phyloP scores from a whole-genome alignment of 2,888 invertebrate species.

The Subacronicta megacephala region DNA sequence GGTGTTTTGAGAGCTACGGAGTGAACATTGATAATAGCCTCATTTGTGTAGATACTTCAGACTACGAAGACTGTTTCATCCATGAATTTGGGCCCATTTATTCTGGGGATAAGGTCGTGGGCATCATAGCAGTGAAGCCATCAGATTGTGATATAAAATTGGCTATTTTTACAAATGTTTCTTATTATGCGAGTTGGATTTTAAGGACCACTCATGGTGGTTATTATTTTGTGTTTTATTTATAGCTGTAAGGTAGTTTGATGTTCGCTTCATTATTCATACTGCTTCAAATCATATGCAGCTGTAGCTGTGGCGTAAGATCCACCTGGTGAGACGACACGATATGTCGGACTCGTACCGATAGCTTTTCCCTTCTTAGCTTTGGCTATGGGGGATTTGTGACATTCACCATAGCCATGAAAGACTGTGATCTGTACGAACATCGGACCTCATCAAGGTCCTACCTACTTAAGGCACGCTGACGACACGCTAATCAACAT shows the following conservation, averaged over 20 bases:
- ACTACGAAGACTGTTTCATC: slow-evolving; percentile 20
- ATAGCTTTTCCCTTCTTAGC: too few relatives aligned
- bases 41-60: slow-evolving; percentile 24
- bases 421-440: too few relatives aligned
- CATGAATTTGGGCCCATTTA: slow-evolving; percentile 39
- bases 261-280: too few relatives aligned
- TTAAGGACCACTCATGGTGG: slow-evolving; percentile 37
- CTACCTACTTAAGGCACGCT: too few relatives aligned
- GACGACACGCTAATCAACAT: too few relatives aligned
- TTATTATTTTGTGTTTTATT: slow-evolving; percentile 17
- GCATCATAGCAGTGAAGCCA: slow-evolving; percentile 19
- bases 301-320: too few relatives aligned
- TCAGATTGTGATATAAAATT: slow-evolving; percentile 43
- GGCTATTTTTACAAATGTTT: slow-evolving; percentile 65
- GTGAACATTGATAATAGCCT: slow-evolving; percentile 26
- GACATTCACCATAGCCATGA: too few relatives aligned
- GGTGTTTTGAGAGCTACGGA: slow-evolving; percentile 35
- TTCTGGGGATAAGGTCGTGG: slow-evolving; percentile 31
- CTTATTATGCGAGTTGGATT: slow-evolving; percentile 59
- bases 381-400: too few relatives aligned
- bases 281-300: too few relatives aligned
- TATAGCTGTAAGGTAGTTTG: neutral
- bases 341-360: too few relatives aligned
- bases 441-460: too few relatives aligned
- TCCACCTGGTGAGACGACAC: too few relatives aligned